Base-by-base conservation (phyloP, 2,113 vertebrate genomes). In the Petaurus breviceps region DNA sequence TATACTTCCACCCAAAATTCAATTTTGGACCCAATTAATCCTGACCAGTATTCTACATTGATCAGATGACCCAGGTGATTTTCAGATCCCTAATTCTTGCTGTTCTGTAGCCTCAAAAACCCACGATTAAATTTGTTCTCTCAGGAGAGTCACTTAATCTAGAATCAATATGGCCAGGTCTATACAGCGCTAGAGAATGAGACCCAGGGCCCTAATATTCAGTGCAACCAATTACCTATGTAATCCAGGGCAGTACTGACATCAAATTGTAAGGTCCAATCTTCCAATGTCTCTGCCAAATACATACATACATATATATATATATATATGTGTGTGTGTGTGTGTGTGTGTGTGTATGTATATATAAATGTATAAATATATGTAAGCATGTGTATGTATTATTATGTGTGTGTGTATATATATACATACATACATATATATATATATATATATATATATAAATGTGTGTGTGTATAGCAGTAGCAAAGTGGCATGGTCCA, bases 111-210 rank as follows among this genome's bases (percentile, higher is more conserved):
- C 37, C 68, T 84, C n/a, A 84, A 84, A 61, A 43, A 22, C 37
- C n/a, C 16, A 43, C 16, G 2, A 84, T 84, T n/a, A 84, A 84
- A 84, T 84, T 84, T 43, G 68, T 8, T 84, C n/a, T 43, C 37
- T 16, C 19, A 84, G 19, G n/a, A 84, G 61, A 95, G 90, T 49
- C 92, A 22, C 46, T 91, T 89, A 92, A 46, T 12, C 89, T 93
- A 95, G 84, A 97, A 94, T 68, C 92, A 91, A 89, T 77, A 94
- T 43, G 68, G 77, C 90, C 51, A 93, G 47, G 90, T 96, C 95
- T 61, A 94, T 51, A 95, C 10, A 93, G 90, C 51, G 68, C 2
- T 23, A 23, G 6, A 92, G 51, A 95, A 92, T 49, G 68, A 84
- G n/a, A 84, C 37, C n/a, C n/a, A 22, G 7, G n/a, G 19, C 68